A percentile compares a stretch with the other conserved stretches of the same genome.
Conservation (phyloP, 1,140 invertebrate species). For the Centruroides vittatus region DNA sequence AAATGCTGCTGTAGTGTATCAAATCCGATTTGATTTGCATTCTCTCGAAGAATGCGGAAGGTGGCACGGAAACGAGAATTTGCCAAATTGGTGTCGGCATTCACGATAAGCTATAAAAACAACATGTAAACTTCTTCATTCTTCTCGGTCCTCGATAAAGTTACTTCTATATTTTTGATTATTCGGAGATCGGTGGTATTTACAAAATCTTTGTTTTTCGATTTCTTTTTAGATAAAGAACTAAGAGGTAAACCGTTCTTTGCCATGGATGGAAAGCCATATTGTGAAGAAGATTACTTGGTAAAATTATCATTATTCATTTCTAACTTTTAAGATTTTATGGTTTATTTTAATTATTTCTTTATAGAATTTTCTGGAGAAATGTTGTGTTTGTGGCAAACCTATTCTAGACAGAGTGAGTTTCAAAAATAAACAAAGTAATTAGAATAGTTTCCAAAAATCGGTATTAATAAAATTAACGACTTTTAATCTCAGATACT, state of each 20-base stretch:
- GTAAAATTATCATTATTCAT: conserved; percentile 31
- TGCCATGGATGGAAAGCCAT: conserved; percentile 80
- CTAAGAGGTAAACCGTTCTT: conserved; percentile 92
- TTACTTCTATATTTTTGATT: too few relatives aligned
- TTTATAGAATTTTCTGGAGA: conserved; percentile 74
- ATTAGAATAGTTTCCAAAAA: not conserved
- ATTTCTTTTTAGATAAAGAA: conserved; percentile 40
- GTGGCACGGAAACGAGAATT: too few relatives aligned
- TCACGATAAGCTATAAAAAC: too few relatives aligned
- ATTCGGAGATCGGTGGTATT: too few relatives aligned
- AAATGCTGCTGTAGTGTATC: too few relatives aligned
- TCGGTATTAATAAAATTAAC: not conserved
- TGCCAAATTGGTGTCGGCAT: too few relatives aligned
- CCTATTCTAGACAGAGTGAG: conserved; percentile 67
- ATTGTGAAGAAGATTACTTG: conserved; percentile 88
- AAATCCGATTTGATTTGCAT: too few relatives aligned
- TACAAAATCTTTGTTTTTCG: conserved; percentile 1
- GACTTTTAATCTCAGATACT: conserved; percentile 50
- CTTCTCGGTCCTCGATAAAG: too few relatives aligned
- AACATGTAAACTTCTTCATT: too few relatives aligned
- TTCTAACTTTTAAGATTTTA: not conserved
- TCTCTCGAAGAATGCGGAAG: too few relatives aligned
- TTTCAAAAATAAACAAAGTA: not conserved
- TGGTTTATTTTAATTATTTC: not conserved
- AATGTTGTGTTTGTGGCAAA: conserved; percentile 90